phyloP scores from a whole-genome alignment of 2,113 vertebrate species.

The Gymnarchus niloticus region DNA sequence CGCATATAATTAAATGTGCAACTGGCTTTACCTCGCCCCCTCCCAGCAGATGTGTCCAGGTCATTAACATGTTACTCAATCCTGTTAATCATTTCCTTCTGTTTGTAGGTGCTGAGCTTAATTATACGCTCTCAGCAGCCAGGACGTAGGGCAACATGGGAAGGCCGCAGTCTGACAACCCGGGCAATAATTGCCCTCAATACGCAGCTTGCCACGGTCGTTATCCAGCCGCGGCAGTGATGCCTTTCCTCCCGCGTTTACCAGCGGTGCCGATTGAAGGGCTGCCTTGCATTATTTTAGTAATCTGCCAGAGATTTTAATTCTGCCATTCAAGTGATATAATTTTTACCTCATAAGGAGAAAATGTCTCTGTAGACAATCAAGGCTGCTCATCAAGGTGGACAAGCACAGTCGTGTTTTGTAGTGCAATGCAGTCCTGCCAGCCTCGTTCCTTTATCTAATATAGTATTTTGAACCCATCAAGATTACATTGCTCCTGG shows the following conservation, averaged over 20 bases:
- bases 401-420: not conserved
- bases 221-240: not conserved
- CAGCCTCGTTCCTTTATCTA: not conserved
- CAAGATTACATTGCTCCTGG: constrained; percentile 35
- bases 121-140: not conserved
- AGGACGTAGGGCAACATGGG: not conserved
- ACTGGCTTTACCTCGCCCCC: not conserved
- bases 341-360: not conserved
- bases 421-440: not conserved
- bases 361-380: not conserved
- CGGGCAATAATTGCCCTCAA: not conserved
- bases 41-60: constrained; percentile 14
- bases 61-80: constrained; percentile 19
- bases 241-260: not conserved
- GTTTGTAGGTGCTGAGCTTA: constrained; percentile 7
- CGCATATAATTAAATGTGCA: not conserved
- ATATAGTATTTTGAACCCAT: constrained; percentile 24
- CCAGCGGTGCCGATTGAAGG: not conserved
- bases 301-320: not conserved
- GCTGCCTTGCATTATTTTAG: not conserved
- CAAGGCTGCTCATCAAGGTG: not conserved
- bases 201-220: not conserved
- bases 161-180: not conserved
- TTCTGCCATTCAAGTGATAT: not conserved
- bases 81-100: constrained; percentile 23